Percentiles rank a stretch among this genome's conserved stretches.
These are phyloP conservation scores for Lophius piscatorius DNA, from an alignment of 2,113 vertebrate species.

Conservation along the genomic window DNA sequence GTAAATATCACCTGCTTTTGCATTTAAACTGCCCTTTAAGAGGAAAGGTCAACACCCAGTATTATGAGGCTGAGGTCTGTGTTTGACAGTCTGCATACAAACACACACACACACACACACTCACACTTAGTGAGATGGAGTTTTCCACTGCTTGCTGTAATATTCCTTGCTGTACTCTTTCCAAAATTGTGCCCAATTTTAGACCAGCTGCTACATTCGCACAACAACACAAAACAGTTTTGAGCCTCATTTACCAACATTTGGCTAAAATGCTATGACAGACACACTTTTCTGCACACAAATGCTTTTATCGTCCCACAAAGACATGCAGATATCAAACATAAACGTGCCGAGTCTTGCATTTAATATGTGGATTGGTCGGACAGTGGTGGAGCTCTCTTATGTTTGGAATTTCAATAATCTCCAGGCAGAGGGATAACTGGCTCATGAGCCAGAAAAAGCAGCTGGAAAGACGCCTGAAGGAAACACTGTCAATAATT, in stretches of 20 bases:
- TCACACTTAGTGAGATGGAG: conserved; percentile 42
- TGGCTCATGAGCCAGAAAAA: conserved; percentile 2
- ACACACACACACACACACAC: conserved; percentile 34
- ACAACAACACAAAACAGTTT: conserved; percentile 10
- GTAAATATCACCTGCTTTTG: conserved; percentile 28
- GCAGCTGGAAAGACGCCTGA: conserved; percentile 22
- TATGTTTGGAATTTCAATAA: conserved; percentile 34
- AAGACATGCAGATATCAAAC: neutral
- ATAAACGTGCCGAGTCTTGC: conserved; percentile 5
- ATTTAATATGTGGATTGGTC: neutral
- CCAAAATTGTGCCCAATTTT: conserved; percentile 55
- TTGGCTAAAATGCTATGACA: conserved; percentile 1
- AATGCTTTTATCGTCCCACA: neutral
- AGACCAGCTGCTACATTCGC: conserved; percentile 20
- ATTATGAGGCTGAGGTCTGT: too few relatives aligned
- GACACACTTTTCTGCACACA: conserved; percentile 39
- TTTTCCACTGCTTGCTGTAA: conserved; percentile 76
- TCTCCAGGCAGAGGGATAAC: conserved; percentile 11
- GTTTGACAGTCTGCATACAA: conserved; percentile 18
- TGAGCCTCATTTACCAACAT: conserved; percentile 2
- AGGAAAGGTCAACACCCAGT: conserved; percentile 53
- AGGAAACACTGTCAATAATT: conserved; percentile 21
- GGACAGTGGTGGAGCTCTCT: neutral
- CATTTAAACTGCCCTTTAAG: conserved; percentile 29
- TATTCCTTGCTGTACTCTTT: conserved; percentile 59